These are phyloP conservation scores for Drosophila cyrtoloma DNA, from an alignment of 2,888 invertebrate genomes.

Conservation along the genomic window DNA sequence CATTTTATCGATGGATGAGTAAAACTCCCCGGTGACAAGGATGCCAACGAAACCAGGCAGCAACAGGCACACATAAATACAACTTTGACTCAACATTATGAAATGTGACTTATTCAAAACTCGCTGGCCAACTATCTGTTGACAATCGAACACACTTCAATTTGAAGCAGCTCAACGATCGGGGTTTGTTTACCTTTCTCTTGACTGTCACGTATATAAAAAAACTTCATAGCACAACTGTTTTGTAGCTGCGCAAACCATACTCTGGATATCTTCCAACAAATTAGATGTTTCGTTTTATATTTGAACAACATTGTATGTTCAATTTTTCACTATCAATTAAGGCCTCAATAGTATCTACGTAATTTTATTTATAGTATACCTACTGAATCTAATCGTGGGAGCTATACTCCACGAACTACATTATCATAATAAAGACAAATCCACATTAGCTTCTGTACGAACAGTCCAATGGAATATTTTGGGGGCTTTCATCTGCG, in stretches of 20 bases:
- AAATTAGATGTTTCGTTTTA: neutral
- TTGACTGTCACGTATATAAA: slow-evolving; percentile 56
- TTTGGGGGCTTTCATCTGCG: too few relatives aligned
- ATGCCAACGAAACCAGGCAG: slow-evolving; percentile 1
- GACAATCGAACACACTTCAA: slow-evolving; percentile 18
- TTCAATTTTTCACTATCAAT: too few relatives aligned
- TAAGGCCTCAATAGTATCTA: too few relatives aligned
- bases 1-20: slow-evolving; percentile 74
- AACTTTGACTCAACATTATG: slow-evolving; percentile 39
- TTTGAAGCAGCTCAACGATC: neutral
- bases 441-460: too few relatives aligned
- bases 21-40: slow-evolving; percentile 59
- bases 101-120: neutral
- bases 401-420: too few relatives aligned
- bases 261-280: neutral
- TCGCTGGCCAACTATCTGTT: slow-evolving; percentile 10
- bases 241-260: slow-evolving; percentile 34
- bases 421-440: too few relatives aligned
- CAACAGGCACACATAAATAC: slow-evolving; percentile 8
- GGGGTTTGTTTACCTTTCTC: too few relatives aligned
- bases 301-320: slow-evolving; percentile 15
- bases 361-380: too few relatives aligned
- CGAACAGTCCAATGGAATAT: too few relatives aligned
- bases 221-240: slow-evolving; percentile 2
- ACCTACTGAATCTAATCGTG: too few relatives aligned